Conservation (phyloP, 35 echinoderm and acorn worm genomes). For the Amphiura filiformis region DNA sequence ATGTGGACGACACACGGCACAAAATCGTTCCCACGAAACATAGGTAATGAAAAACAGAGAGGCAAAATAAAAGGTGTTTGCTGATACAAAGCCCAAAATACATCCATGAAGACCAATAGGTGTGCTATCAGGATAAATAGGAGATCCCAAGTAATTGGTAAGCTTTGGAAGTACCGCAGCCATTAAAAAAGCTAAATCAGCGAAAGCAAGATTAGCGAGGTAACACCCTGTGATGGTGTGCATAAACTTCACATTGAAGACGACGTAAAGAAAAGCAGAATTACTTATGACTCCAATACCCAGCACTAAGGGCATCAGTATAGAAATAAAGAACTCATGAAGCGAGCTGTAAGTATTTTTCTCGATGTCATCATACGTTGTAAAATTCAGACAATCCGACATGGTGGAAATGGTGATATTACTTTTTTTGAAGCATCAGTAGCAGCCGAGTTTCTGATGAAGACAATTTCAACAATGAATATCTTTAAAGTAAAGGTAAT, state of each 20-base stretch:
- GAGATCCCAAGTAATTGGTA: conserved; percentile 29
- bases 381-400: too few species aligned
- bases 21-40: conserved; percentile 48
- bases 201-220: conserved; percentile 59
- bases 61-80: conserved; percentile 39
- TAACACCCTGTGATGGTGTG: conserved; percentile 51
- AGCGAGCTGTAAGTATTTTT: too few species aligned
- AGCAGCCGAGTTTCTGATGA: too few species aligned
- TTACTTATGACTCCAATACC: conserved; percentile 43
- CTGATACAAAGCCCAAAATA: conserved; percentile 34
- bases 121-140: conserved; percentile 31
- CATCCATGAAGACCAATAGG: conserved; percentile 44
- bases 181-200: conserved; percentile 48
- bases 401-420: too few species aligned
- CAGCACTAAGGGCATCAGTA: conserved; percentile 46
- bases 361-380: too few species aligned
- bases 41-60: conserved; percentile 45
- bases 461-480: too few species aligned
- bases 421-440: too few species aligned
- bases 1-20: conserved; percentile 42
- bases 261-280: conserved; percentile 51
- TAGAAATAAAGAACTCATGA: too few species aligned
- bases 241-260: conserved; percentile 43
- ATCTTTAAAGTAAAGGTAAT: too few species aligned
- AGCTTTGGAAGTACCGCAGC: conserved; percentile 45